phyloP scores from a whole-genome alignment of 1,140 invertebrate genomes.

The Stratiolaelaps scimitus region DNA sequence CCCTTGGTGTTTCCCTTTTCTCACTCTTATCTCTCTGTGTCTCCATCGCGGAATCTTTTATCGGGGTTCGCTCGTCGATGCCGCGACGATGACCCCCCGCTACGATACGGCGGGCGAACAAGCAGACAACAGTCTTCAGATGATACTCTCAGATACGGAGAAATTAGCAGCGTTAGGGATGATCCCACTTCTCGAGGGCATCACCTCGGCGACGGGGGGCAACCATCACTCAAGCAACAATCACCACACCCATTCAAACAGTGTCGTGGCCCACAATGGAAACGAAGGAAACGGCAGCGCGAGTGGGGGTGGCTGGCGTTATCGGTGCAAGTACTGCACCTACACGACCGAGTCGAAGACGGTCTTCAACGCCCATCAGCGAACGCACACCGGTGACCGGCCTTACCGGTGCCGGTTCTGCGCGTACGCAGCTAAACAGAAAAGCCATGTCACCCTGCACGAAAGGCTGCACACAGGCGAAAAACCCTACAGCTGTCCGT shows the following conservation, averaged over 20 bases:
- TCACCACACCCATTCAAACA: no score
- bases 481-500: slow-evolving; percentile 28
- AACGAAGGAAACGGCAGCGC: neutral
- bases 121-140: slow-evolving; percentile 21
- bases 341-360: slow-evolving; percentile 27
- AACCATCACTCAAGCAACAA: no score
- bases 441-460: slow-evolving; percentile 28
- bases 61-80: no score
- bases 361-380: slow-evolving; percentile 24
- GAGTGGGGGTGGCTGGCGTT: slow-evolving; percentile 18
- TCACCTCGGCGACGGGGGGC: neutral
- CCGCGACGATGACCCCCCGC: no score
- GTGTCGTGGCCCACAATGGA: no score
- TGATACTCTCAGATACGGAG: slow-evolving; percentile 21
- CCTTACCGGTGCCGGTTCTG: slow-evolving; percentile 26
- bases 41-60: no score
- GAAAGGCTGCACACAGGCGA: slow-evolving; percentile 27
- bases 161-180: slow-evolving; percentile 25
- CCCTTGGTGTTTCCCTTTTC: no score
- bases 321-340: slow-evolving; percentile 14
- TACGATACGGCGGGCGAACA: no score
- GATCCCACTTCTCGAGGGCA: slow-evolving; percentile 24
- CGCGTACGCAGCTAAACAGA: slow-evolving; percentile 28
- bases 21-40: no score
- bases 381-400: slow-evolving; percentile 22